Evolutionary conservation across 1,140 invertebrate species (phyloP), one percentile per base, ranked within the genome.

Genomic region (Bathynomus jamesi): DNA sequence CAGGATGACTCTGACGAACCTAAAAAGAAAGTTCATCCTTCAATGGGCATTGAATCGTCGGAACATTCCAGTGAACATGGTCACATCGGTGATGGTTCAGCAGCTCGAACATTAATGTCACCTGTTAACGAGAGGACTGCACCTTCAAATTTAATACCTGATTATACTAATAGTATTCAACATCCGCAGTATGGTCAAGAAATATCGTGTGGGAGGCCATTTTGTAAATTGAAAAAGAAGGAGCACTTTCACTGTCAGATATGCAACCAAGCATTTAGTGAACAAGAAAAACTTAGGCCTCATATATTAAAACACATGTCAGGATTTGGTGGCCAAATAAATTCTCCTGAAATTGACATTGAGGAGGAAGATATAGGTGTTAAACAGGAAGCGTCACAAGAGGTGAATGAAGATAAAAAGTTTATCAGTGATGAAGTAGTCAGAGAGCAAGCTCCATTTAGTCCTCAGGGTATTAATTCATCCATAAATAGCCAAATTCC

Each of bases 231-330:
- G 53, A 94, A 94, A 80, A 85, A 91, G 65, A 89, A 90, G 77
- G 88, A 91, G 73, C 92, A 94, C 80, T 93, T 89, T 78, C 92
- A 94, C 80, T 94, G 92, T 81, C 89, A 90, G 78, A 86, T 90
- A n/a, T 94, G 92, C 82, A 92, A 92, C 82, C 91, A 93, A 82
- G 89, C 88, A 4, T 89, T 89, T 79, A 89, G 88, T 2, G 89
- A 90, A 73, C 76, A 89, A 25, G 88, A 89, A 68, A 85, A 86
- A 71, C 80, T 90, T 40, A 83, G 88, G 24, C 85, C 87, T 5
- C 89, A 90, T 79, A 85, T 89, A n/a, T 85, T 87, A 8, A 90
- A 90, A 78, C 89, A 90, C 77, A 88, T 68, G 30, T 64, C 60
- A 13, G 60, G 68, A 53, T 70, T 70, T 31, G 67, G 67, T 11